A percentile compares a stretch with the other conserved stretches of the same genome.
These are phyloP conservation scores for Vireo altiloquus DNA, from an alignment of 2,113 vertebrate species.

Conservation along the genomic window DNA sequence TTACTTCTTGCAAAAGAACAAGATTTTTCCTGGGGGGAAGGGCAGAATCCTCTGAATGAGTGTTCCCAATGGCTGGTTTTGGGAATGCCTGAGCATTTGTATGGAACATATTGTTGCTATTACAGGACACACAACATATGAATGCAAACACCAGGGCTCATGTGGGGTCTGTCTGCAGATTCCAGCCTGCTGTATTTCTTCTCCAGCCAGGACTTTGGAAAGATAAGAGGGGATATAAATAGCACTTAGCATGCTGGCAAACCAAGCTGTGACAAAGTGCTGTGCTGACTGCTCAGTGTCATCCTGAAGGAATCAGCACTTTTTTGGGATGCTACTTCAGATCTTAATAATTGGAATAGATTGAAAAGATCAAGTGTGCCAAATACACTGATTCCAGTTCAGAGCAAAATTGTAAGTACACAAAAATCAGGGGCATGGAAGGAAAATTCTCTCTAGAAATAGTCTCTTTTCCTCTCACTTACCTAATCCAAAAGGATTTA, in stretches of 20 bases:
- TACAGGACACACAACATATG: background rate
- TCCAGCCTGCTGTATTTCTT: background rate
- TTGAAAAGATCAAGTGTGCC: background rate
- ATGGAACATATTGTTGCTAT: background rate
- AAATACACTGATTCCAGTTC: background rate
- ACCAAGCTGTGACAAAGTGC: background rate
- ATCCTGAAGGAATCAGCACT: background rate
- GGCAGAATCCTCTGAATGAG: background rate
- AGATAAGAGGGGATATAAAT: background rate
- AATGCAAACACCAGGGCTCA: rapidly evolving
- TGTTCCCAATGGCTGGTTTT: background rate
- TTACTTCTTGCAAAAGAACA: background rate
- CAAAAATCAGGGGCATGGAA: background rate
- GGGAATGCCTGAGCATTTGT: background rate
- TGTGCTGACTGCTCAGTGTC: background rate
- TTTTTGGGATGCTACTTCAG: background rate
- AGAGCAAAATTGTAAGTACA: background rate
- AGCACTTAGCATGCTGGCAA: background rate
- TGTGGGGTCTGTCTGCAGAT: background rate
- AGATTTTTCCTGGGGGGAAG: background rate
- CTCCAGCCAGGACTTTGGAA: background rate
- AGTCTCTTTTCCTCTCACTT: background rate
- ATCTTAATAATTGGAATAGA: background rate
- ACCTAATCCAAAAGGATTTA: background rate
- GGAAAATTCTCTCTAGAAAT: background rate